These are phyloP conservation scores for Ia io DNA, from an alignment of 2,113 vertebrate species.

Conservation along the genomic window DNA sequence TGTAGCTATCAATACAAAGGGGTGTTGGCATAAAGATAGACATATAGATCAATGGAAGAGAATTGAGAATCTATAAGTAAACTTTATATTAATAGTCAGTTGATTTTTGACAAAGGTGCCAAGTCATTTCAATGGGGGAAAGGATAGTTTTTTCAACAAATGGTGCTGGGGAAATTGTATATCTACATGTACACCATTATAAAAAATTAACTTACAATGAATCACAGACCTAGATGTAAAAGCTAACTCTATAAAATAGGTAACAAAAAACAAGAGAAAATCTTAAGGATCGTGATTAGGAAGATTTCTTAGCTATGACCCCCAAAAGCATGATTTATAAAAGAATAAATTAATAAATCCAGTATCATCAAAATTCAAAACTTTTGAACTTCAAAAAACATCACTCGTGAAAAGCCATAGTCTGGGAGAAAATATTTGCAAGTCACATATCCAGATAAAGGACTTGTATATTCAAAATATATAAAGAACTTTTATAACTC, in stretches of 20 bases:
- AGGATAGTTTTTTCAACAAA: constrained; percentile 7
- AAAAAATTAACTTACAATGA: constrained; percentile 6
- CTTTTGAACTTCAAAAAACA: background rate
- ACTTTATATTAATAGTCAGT: background rate
- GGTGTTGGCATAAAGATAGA: constrained; percentile 7
- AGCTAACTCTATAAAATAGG: background rate
- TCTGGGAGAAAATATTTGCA: constrained; percentile 13
- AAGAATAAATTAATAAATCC: background rate
- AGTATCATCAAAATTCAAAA: background rate
- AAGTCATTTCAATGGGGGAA: constrained; percentile 14
- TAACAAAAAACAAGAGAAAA: constrained; percentile 27
- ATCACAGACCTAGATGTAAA: constrained; percentile 9
- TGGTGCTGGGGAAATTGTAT: background rate
- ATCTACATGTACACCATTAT: background rate
- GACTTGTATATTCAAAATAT: background rate
- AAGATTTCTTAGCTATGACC: background rate
- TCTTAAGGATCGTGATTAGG: background rate
- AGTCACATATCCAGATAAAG: background rate
- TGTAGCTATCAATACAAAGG: background rate
- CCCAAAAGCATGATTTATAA: background rate
- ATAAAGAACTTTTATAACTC: background rate
- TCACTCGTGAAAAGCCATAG: background rate
- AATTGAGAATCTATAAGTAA: constrained; percentile 16
- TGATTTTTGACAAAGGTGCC: background rate
- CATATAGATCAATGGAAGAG: background rate